Evolutionary conservation across 2,888 invertebrate genomes (phyloP).

Genomic region (Drosophila macrospina): DNA sequence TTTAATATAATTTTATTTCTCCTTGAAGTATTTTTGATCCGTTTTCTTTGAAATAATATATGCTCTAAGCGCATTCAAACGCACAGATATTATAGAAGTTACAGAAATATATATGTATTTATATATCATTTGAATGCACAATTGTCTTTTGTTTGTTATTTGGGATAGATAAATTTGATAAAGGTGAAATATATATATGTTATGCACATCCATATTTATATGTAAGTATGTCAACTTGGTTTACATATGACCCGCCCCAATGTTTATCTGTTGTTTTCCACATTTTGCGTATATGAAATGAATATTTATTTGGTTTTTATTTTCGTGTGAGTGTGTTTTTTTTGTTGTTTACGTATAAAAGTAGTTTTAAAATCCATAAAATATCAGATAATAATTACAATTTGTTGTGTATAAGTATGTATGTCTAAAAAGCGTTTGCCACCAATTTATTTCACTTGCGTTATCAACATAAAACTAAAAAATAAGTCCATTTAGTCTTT

Average conservation of each 20-base stretch:
- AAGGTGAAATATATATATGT: slow-evolving; percentile 35
- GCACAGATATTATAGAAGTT: slow-evolving; percentile 72
- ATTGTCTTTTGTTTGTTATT: slow-evolving; percentile 49
- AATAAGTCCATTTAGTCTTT: slow-evolving; percentile 66
- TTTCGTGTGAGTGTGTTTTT: slow-evolving; percentile 27
- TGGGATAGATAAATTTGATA: slow-evolving; percentile 45
- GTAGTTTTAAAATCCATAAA: slow-evolving; percentile 77
- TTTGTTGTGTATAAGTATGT: slow-evolving; percentile 57
- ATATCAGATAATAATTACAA: slow-evolving; percentile 78
- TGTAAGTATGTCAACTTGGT: slow-evolving; percentile 33
- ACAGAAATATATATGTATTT: slow-evolving; percentile 73
- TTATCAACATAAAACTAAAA: slow-evolving; percentile 64
- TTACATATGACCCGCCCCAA: slow-evolving; percentile 52
- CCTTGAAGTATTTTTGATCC: slow-evolving; percentile 77
- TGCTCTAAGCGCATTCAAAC: slow-evolving; percentile 71
- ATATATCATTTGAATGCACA: slow-evolving; percentile 57
- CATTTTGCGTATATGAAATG: slow-evolving; percentile 56
- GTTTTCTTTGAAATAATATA: slow-evolving; percentile 68
- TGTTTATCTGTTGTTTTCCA: slow-evolving; percentile 31
- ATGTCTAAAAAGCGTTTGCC: slow-evolving; percentile 73
- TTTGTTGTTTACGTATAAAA: slow-evolving; percentile 73
- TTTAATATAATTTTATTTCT: slow-evolving; percentile 75
- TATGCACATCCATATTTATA: slow-evolving; percentile 47
- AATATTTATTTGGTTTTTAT: slow-evolving; percentile 69
- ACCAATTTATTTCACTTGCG: slow-evolving; percentile 40